Base-by-base conservation (phyloP, 2,888 invertebrate species). In the Hybos culiciformis region DNA sequence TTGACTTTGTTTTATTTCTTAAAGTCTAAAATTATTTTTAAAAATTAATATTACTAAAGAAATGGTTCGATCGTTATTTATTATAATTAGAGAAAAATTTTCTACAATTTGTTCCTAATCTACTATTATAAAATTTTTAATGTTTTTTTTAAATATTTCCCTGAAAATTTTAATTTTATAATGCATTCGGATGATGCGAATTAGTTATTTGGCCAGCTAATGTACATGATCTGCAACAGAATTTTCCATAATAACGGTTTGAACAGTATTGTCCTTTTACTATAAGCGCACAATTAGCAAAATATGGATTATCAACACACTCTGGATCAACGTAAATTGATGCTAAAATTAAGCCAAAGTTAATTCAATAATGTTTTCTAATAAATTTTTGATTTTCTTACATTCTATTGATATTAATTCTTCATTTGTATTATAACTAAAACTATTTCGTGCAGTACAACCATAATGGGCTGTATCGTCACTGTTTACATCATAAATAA, bases 191-290 rank as follows among this genome's bases (percentile, higher is more conserved):
- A 45, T 49, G 32, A 54, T 63, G 62, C 18, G 51, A 48, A 46
- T 48, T 46, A 41, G 50, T 47, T 14, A 88, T 67, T 59, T 83
- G 83, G 2, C 90, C 90, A 1, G 88, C 87, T 60, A 83, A 72
- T 47, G 88, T 85, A 63, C 94, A 94, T 2, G 92, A 90, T 62
- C 81, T 77, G 69, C 94, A 96, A 67, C 94, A 96, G 77, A 92
- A 91, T 66, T 74, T 76, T 50, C 88, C 87, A 67, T 94, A 96
- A 69, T 92, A 94, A 51, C 75, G 73, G 69, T 94, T 90, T n/a
- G 71, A 70, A 63, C 94, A 96, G 63, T 82, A 87, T 44, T 75
- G 74, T 44, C 81, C 90, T 56, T 75, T 71, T 4, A 94, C 90
- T 54, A 94, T 93, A 43, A 93, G 73, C 34, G 74, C 71, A 65